These are phyloP conservation scores for Stenurella melanura DNA, from an alignment of 2,888 invertebrate genomes.

Conservation along the genomic window DNA sequence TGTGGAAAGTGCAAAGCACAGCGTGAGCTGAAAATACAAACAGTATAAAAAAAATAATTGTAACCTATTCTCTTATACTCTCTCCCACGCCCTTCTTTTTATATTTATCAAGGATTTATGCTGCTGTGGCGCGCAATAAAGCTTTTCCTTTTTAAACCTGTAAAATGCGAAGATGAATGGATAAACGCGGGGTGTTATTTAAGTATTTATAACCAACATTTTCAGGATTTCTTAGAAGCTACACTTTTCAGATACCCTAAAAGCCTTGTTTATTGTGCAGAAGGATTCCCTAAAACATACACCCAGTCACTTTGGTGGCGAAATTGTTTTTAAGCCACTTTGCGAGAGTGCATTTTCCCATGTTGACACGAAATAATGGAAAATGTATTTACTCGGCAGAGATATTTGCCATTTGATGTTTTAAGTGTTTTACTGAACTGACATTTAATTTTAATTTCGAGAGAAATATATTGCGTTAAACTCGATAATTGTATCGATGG, in stretches of 20 bases:
- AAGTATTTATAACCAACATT: conserved; percentile 18
- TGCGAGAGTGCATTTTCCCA: conserved; percentile 11
- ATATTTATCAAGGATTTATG: conserved; percentile 15
- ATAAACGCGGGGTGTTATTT: conserved; percentile 5
- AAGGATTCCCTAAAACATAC: not conserved
- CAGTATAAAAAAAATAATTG: not conserved
- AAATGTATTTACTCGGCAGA: conserved; percentile 2
- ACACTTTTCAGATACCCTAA: not conserved
- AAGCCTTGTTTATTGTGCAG: conserved; percentile 23
- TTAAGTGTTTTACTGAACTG: not conserved
- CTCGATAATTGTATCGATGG: too few relatives aligned
- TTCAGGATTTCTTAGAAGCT: conserved; percentile 2
- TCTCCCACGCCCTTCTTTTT: not conserved
- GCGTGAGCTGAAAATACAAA: too few relatives aligned
- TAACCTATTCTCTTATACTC: not conserved
- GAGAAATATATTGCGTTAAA: not conserved
- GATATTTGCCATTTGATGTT: not conserved
- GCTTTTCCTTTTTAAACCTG: not conserved
- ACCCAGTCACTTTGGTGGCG: not conserved
- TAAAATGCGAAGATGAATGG: conserved; percentile 18
- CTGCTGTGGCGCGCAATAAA: not conserved
- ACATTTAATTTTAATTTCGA: not conserved
- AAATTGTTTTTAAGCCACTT: conserved; percentile 23
- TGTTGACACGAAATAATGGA: conserved; percentile 22
- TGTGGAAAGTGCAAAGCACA: too few relatives aligned